A percentile compares a stretch with the other conserved stretches of the same genome.
Evolutionary conservation across 2,888 invertebrate species (phyloP).

Genomic region (Leptopterna dolabrata): DNA sequence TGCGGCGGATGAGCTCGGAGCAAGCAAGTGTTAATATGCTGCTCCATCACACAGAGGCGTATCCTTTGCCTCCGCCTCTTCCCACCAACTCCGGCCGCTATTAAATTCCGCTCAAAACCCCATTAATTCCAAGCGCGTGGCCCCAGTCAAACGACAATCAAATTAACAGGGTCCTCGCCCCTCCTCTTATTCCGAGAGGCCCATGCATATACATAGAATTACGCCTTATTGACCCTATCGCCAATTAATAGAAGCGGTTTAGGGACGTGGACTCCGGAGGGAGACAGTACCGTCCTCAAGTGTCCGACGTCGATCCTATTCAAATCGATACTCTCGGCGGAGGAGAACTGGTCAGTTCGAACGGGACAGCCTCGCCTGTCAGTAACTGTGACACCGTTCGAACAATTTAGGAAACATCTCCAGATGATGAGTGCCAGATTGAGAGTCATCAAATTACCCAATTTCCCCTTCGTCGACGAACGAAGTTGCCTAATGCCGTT

Average conservation of each 20-base stretch:
- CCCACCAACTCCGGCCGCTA: background rate
- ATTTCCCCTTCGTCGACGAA: background rate
- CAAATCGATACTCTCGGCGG: background rate
- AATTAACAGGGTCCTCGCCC: conserved; percentile 21
- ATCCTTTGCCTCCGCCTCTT: background rate
- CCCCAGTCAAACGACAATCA: conserved; percentile 41
- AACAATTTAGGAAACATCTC: conserved; percentile 14
- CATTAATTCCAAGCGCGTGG: conserved; percentile 44
- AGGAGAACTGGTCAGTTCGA: background rate
- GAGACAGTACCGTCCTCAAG: background rate
- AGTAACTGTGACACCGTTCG: background rate
- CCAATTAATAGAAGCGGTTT: conserved; percentile 30
- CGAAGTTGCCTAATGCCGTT: background rate
- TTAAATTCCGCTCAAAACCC: conserved; percentile 47
- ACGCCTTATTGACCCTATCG: conserved; percentile 42
- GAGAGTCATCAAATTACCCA: background rate
- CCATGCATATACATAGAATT: conserved; percentile 35
- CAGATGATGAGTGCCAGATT: conserved; percentile 15
- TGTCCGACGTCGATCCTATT: background rate
- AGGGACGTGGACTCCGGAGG: background rate
- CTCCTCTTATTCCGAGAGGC: background rate
- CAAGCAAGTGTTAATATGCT: background rate
- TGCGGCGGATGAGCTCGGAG: background rate
- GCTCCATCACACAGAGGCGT: background rate
- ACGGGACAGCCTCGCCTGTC: background rate